Evolutionary conservation across 2,113 vertebrate genomes (phyloP).

Genomic region (Diadophis punctatus): DNA sequence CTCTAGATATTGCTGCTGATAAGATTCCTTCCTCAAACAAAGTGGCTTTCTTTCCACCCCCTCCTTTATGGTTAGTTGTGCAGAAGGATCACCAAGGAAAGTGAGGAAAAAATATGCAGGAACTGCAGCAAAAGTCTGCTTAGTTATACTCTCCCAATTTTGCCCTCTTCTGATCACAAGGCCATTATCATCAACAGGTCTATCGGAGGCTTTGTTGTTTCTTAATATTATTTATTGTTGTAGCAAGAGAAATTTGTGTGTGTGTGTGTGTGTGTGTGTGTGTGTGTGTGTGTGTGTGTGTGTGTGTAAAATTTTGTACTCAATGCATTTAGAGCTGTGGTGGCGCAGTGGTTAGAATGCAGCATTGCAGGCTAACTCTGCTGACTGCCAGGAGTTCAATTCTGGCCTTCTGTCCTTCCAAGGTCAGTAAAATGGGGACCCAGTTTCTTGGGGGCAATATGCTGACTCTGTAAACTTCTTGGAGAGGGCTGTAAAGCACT

Average conservation of each 20-base stretch:
- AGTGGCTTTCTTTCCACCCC: neutral
- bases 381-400: too few relatives aligned
- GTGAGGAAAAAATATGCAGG: neutral
- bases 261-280: too few relatives aligned
- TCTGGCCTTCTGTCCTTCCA: too few relatives aligned
- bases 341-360: too few relatives aligned
- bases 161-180: neutral
- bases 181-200: neutral
- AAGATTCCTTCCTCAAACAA: constrained; percentile 10
- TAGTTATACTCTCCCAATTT: neutral
- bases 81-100: neutral
- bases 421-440: too few relatives aligned
- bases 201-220: neutral
- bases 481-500: too few relatives aligned
- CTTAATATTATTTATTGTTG: neutral
- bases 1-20: neutral
- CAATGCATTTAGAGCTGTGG: too few relatives aligned
- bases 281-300: too few relatives aligned
- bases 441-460: too few relatives aligned
- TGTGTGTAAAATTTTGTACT: too few relatives aligned
- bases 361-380: too few relatives aligned
- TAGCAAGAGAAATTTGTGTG: neutral
- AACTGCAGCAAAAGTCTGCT: neutral
- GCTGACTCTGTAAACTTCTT: too few relatives aligned
- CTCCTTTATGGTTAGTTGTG: constrained; percentile 1